phyloP scores from a whole-genome alignment of 1,140 invertebrate genomes.

The Platyscapa corneri region DNA sequence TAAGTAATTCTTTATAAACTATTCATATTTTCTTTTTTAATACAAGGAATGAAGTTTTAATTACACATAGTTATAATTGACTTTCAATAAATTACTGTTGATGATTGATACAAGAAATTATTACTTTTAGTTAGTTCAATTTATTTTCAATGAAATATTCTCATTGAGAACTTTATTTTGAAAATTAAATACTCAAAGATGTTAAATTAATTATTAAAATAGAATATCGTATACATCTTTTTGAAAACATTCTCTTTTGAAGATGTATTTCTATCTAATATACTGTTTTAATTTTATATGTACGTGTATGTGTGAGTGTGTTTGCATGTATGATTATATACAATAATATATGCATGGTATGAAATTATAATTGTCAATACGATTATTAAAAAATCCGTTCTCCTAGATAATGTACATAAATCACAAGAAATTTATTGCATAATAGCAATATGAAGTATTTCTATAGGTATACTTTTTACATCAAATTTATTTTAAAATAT shows the following conservation, averaged over 20 bases:
- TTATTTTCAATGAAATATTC: slow-evolving; percentile 41
- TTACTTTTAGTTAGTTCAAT: background rate
- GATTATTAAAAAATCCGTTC: slow-evolving; percentile 57
- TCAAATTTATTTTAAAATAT: slow-evolving; percentile 68
- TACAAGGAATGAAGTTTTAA: slow-evolving; percentile 10
- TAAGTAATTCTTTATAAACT: background rate
- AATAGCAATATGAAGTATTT: slow-evolving; percentile 65
- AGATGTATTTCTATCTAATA: slow-evolving; percentile 32
- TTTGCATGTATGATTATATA: slow-evolving; percentile 42
- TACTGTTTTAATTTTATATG: too few relatives aligned
- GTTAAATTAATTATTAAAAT: slow-evolving; percentile 21
- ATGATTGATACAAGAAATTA: slow-evolving; percentile 3
- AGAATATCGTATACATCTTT: slow-evolving; percentile 35
- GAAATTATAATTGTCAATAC: slow-evolving; percentile 51
- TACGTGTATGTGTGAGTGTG: background rate
- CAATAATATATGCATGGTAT: too few relatives aligned
- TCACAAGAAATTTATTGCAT: slow-evolving; percentile 59
- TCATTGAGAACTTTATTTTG: background rate
- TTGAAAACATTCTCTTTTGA: slow-evolving; percentile 46
- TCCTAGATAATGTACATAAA: slow-evolving; percentile 64
- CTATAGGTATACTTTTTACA: slow-evolving; percentile 63
- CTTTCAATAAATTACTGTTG: background rate
- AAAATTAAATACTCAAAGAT: slow-evolving; percentile 7
- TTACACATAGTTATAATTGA: background rate
- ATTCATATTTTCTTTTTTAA: slow-evolving; percentile 1